Percentiles rank a stretch among this genome's conserved stretches.
phyloP scores from a whole-genome alignment of 2,113 vertebrate species.

The Aphelocoma coerulescens region DNA sequence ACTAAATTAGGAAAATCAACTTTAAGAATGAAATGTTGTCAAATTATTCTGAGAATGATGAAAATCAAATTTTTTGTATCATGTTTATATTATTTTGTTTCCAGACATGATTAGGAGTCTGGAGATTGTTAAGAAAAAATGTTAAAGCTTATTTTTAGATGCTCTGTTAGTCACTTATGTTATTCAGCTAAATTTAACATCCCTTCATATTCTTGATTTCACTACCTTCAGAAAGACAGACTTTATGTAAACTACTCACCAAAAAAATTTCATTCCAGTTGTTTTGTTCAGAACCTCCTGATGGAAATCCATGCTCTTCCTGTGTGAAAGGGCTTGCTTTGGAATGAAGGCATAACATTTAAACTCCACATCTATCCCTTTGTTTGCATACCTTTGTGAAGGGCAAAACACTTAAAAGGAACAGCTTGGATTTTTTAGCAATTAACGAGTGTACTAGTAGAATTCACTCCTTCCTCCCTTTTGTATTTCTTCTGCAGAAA shows the following conservation, averaged over 20 bases:
- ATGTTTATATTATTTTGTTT: background rate
- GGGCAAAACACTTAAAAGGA: background rate
- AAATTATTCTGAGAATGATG: background rate
- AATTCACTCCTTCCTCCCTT: background rate
- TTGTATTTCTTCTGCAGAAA: background rate
- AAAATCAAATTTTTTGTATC: background rate
- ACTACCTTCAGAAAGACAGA: background rate
- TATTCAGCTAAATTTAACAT: conserved; percentile 29
- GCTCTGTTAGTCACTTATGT: background rate
- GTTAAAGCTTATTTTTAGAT: conserved; percentile 15
- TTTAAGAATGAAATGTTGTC: background rate
- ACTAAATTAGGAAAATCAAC: background rate
- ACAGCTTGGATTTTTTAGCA: background rate
- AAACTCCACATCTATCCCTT: background rate
- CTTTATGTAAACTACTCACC: background rate
- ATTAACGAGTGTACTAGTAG: background rate
- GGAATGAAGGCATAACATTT: background rate
- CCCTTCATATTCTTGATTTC: background rate
- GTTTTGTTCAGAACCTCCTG: background rate
- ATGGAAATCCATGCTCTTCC: background rate
- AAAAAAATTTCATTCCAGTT: background rate
- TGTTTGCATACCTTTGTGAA: background rate
- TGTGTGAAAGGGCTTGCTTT: background rate
- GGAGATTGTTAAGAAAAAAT: conserved; percentile 15
- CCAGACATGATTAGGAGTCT: background rate